These are phyloP conservation scores for Mormyrus lacerda DNA, from an alignment of 2,113 vertebrate species.

Conservation along the genomic window DNA sequence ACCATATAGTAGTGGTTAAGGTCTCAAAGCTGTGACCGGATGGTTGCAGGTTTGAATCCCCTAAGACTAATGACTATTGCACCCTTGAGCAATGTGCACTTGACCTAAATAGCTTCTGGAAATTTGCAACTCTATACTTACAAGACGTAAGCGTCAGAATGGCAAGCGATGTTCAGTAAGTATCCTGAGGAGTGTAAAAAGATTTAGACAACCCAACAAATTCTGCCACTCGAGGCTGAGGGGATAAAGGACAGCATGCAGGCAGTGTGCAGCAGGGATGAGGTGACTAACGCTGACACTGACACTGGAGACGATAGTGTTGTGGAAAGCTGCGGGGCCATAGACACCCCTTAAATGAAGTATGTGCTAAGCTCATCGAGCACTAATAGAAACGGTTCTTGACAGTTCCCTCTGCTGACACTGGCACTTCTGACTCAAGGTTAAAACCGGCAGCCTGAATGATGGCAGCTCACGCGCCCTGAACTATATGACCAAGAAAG, in stretches of 20 bases:
- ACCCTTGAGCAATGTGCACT: neutral
- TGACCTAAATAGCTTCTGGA: constrained; percentile 6
- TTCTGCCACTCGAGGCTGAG: neutral
- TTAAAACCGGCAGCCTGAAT: neutral
- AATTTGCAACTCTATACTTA: neutral
- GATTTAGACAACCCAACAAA: neutral
- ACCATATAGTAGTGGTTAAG: neutral
- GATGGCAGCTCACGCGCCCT: neutral
- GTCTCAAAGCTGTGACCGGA: neutral
- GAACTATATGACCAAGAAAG: neutral
- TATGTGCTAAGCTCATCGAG: neutral
- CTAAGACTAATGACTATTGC: neutral
- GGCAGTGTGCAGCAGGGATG: neutral
- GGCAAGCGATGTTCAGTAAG: neutral
- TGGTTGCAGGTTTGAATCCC: constrained; percentile 5
- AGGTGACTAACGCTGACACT: neutral
- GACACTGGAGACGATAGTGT: neutral
- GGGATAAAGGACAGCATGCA: neutral
- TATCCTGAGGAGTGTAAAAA: neutral
- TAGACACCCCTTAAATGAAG: neutral
- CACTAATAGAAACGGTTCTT: neutral
- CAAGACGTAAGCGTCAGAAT: neutral
- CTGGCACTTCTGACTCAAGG: neutral
- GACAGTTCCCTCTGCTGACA: neutral
- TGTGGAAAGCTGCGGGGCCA: neutral